Evolutionary conservation across 2,113 vertebrate species (phyloP), one percentile per base, ranked within the genome.

Genomic region (Canis aureus): DNA sequence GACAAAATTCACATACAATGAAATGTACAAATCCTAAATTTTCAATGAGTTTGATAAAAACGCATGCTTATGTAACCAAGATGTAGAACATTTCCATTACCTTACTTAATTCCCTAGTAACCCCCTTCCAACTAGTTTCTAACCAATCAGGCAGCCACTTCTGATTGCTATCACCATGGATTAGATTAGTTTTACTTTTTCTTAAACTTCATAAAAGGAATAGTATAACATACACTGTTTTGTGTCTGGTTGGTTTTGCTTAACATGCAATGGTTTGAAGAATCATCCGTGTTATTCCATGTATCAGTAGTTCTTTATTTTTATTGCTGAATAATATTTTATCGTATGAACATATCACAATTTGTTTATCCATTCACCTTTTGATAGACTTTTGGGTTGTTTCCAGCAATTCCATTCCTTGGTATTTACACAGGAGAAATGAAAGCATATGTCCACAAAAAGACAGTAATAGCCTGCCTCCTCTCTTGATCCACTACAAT

Each of bases 361-460:
- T 80, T 35, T 96, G 69, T 84, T 88, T 91, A 82, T 91, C 86
- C 79, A 57, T 74, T 96, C 38, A 73, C 92, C 66, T 89, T 88
- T 76, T 82, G 76, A 80, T 23, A 55, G 71, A 76, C 55, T n/a
- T 85, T 94, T 62, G 91, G 76, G 83, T 89, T 51, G 84, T 69
- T 95, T 96, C 91, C 66, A 97, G 88, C n/a, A 27, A 74, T 87
- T 62, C 80, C 69, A 92, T 96, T 94, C 64, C 51, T 62, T 83
- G 57, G 35, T 91, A 49, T 93, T 95, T 81, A 64, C 80, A 66
- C 13, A 27, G 73, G 78, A 92, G 90, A 85, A 93, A 82, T 82
- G 78, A 95, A 96, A 91, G 76, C 73, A 43, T 67, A 35, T 55
- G 49, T 73, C 86, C 81, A 55, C 78, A 69, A 62, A 81, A 55